Evolutionary conservation across 1,140 invertebrate genomes (phyloP).

Genomic region (Meloidogyne floridensis): DNA sequence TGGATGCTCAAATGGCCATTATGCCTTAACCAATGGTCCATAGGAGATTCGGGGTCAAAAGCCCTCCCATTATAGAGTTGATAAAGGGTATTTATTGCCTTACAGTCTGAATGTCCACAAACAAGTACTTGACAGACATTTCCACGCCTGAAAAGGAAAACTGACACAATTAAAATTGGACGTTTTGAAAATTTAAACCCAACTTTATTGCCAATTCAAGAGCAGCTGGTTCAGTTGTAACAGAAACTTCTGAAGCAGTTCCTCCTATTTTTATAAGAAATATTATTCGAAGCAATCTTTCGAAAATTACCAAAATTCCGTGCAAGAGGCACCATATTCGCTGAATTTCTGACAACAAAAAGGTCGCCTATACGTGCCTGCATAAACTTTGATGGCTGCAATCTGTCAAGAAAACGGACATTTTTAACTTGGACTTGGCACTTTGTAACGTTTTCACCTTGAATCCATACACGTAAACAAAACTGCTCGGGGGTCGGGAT

Average conservation of each 20-base stretch:
- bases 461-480: slow-evolving; percentile 94
- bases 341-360: slow-evolving; percentile 94
- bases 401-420: slow-evolving; percentile 73
- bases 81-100: slow-evolving; percentile 91
- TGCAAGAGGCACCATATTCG: slow-evolving; percentile 87
- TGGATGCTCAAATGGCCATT: slow-evolving; percentile 80
- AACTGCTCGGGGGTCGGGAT: slow-evolving; percentile 84
- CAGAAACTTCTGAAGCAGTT: slow-evolving; percentile 59
- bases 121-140: slow-evolving; percentile 86
- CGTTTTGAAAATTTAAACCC: neutral
- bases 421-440: neutral
- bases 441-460: slow-evolving; percentile 38
- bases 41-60: slow-evolving; percentile 80
- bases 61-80: slow-evolving; percentile 77
- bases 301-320: slow-evolving; percentile 74
- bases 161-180: neutral
- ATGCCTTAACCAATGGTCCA: slow-evolving; percentile 86
- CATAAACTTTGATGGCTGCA: slow-evolving; percentile 90
- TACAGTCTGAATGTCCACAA: slow-evolving; percentile 92
- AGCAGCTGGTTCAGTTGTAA: slow-evolving; percentile 85
- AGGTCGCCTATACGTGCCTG: slow-evolving; percentile 92
- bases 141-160: slow-evolving; percentile 72
- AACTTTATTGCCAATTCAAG: slow-evolving; percentile 84
- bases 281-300: slow-evolving; percentile 31
- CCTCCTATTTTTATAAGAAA: slow-evolving; percentile 43